A percentile compares a stretch with the other conserved stretches of the same genome.
Conservation (phyloP, 1,140 invertebrate genomes). For the Aphelenchoides fujianensis region DNA sequence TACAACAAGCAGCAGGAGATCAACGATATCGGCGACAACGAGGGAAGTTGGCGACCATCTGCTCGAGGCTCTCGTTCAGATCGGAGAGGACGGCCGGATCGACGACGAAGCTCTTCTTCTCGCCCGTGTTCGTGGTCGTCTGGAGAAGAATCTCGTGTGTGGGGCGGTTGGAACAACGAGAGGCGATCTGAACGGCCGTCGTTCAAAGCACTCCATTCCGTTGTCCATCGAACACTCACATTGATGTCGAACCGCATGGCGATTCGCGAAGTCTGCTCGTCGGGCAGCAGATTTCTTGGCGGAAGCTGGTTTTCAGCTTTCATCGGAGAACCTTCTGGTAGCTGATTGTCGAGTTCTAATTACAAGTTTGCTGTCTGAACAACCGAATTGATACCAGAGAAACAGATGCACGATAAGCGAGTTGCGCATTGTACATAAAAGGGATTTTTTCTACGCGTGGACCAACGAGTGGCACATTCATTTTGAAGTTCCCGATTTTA, state of each 20-base stretch:
- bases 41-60: slow-evolving; percentile 14
- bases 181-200: slow-evolving; percentile 3
- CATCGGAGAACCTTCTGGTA: no score
- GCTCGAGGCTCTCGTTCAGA: slow-evolving; percentile 15
- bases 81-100: slow-evolving; percentile 17
- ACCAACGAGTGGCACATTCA: no score
- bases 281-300: not conserved
- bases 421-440: no score
- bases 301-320: no score
- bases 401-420: no score
- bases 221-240: slow-evolving; percentile 10
- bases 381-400: no score
- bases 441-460: no score
- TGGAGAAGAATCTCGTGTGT: not conserved
- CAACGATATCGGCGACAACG: slow-evolving; percentile 21
- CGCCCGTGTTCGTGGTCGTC: slow-evolving; percentile 10
- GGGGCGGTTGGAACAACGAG: slow-evolving; percentile 14
- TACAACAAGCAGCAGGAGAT: slow-evolving; percentile 14
- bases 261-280: not conserved
- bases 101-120: slow-evolving; percentile 18
- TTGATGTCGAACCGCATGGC: slow-evolving; percentile 9
- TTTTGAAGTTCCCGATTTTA: no score
- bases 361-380: no score
- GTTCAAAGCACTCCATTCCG: slow-evolving; percentile 19
- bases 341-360: no score